Evolutionary conservation across 2,113 vertebrate genomes (phyloP).

Genomic region (Cyprinodon tularosa): DNA sequence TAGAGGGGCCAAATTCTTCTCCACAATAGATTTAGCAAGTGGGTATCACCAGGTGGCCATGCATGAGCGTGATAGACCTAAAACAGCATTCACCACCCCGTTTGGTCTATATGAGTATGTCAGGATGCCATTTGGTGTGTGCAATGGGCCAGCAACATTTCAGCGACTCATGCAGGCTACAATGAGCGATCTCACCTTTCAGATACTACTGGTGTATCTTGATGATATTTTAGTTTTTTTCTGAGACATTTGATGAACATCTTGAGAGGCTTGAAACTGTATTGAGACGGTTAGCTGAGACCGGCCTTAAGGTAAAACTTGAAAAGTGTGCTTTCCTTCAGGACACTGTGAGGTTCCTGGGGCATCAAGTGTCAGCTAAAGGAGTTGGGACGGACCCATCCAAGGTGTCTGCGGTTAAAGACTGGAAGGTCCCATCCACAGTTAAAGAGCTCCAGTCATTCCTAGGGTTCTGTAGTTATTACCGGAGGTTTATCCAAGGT

Average conservation of each 20-base stretch:
- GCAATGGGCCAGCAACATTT: neutral
- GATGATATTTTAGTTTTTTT: conserved; percentile 5
- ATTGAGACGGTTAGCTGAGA: neutral
- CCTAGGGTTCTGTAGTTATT: conserved; percentile 37
- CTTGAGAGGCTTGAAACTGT: neutral
- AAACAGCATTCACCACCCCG: neutral
- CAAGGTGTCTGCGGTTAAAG: neutral
- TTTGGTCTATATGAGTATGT: conserved; percentile 2
- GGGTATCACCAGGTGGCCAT: conserved; percentile 1
- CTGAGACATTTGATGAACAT: neutral
- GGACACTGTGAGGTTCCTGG: neutral
- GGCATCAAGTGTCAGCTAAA: conserved; percentile 6
- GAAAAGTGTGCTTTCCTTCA: neutral
- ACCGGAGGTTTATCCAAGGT: conserved; percentile 17
- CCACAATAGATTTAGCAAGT: neutral
- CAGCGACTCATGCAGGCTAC: neutral
- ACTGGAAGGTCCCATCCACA: conserved; percentile 9
- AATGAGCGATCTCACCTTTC: neutral
- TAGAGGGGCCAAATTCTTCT: neutral
- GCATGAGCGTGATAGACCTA: neutral
- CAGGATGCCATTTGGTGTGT: neutral
- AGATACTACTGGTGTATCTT: neutral
- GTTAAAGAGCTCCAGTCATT: conserved; percentile 32
- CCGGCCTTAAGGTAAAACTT: neutral
- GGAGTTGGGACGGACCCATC: neutral